A percentile compares a stretch with the other conserved stretches of the same genome.
phyloP scores from a whole-genome alignment of 2,113 vertebrate genomes.

The Alligator mississippiensis region DNA sequence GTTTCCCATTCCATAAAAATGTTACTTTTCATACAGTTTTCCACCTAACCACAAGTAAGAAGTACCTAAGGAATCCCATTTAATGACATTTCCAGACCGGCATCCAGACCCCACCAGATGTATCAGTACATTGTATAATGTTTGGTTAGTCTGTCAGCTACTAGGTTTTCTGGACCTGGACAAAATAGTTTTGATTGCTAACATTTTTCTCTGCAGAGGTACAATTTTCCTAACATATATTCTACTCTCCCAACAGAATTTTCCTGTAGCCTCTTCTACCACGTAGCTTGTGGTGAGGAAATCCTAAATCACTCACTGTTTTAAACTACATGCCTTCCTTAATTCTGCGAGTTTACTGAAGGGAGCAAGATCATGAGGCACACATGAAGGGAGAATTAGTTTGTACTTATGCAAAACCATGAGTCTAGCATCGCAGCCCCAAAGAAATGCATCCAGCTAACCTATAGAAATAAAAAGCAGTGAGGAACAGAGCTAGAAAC shows the following conservation, averaged over 20 bases:
- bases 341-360: not conserved
- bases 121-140: not conserved
- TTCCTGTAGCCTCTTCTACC: not conserved
- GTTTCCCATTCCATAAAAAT: not conserved
- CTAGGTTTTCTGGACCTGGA: not conserved
- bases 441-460: not conserved
- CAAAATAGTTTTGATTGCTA: not conserved
- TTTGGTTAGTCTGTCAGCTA: not conserved
- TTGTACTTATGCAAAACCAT: constrained; percentile 3
- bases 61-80: not conserved
- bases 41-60: not conserved
- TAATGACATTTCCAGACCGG: not conserved
- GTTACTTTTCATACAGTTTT: not conserved
- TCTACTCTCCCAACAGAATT: not conserved
- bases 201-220: not conserved
- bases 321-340: not conserved
- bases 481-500: not conserved
- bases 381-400: not conserved
- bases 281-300: not conserved
- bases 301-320: not conserved
- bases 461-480: not conserved
- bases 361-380: not conserved
- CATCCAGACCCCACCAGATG: not conserved
- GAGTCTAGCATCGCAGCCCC: not conserved
- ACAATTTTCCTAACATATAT: not conserved